These are phyloP conservation scores for Premnoplex brunnescens DNA, from an alignment of 2,797 vertebrate genomes.

Conservation along the genomic window DNA sequence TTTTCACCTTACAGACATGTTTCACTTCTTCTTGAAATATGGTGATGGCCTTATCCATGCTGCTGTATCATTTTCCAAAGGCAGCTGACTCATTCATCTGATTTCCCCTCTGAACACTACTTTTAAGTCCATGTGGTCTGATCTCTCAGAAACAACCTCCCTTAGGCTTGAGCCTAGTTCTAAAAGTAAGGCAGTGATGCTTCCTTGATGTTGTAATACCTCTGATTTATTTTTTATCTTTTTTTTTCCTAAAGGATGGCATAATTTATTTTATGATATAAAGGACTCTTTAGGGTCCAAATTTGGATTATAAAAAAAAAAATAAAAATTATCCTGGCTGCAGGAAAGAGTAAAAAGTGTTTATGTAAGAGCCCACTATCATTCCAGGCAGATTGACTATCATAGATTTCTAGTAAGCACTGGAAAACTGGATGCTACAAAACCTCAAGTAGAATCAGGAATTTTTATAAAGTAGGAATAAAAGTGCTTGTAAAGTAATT, in stretches of 20 bases:
- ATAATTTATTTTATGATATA: not conserved
- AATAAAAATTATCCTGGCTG: not conserved
- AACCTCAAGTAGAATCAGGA: not conserved
- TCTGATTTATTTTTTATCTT: not conserved
- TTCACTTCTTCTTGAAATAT: not conserved
- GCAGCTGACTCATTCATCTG: not conserved
- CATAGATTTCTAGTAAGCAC: not conserved
- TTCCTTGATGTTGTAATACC: not conserved
- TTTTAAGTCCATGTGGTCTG: not conserved
- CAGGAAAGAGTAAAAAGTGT: not conserved
- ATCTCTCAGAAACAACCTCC: not conserved
- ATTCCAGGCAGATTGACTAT: not conserved
- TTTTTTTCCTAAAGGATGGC: not conserved
- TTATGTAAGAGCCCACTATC: not conserved
- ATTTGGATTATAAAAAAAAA: not conserved
- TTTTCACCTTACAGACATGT: not conserved
- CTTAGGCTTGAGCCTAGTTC: not conserved
- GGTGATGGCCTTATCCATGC: not conserved
- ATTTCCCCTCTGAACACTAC: not conserved
- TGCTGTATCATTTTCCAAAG: not conserved
- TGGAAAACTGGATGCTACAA: not conserved
- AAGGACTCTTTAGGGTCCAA: not conserved
- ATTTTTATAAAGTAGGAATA: not conserved
- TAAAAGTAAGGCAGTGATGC: not conserved
- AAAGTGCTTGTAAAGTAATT: not conserved